These are phyloP conservation scores for Crotalus horridus DNA, from an alignment of 2,113 vertebrate species.

Conservation along the genomic window DNA sequence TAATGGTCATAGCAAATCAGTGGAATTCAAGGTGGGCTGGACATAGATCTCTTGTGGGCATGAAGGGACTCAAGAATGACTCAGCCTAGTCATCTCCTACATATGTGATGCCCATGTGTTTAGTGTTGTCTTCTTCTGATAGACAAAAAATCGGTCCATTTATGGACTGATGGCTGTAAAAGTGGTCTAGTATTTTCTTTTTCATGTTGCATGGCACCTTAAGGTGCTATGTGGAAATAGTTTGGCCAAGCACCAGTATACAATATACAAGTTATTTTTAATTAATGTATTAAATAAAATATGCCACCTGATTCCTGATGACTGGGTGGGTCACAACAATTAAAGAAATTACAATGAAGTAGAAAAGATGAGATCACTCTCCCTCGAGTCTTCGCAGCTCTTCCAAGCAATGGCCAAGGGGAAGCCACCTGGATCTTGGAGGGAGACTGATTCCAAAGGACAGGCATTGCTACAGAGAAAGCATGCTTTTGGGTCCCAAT, in stretches of 20 bases:
- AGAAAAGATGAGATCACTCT: neutral
- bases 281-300: neutral
- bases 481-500: neutral
- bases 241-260: slow-evolving; percentile 19
- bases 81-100: too few relatives aligned
- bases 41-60: too few relatives aligned
- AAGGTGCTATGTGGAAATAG: slow-evolving; percentile 37
- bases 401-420: neutral
- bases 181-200: neutral
- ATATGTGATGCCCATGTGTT: neutral
- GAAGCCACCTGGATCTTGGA: neutral
- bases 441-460: neutral
- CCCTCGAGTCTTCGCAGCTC: neutral
- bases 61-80: too few relatives aligned
- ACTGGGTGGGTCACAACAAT: neutral
- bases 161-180: neutral
- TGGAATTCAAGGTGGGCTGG: neutral
- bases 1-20: neutral
- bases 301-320: neutral
- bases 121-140: neutral
- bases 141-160: neutral
- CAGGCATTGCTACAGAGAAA: neutral
- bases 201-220: neutral
- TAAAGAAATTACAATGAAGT: neutral
- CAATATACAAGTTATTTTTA: neutral